Percentiles rank a stretch among this genome's conserved stretches.
Conservation (phyloP, 2,888 invertebrate species). For the Cyaniris semiargus region DNA sequence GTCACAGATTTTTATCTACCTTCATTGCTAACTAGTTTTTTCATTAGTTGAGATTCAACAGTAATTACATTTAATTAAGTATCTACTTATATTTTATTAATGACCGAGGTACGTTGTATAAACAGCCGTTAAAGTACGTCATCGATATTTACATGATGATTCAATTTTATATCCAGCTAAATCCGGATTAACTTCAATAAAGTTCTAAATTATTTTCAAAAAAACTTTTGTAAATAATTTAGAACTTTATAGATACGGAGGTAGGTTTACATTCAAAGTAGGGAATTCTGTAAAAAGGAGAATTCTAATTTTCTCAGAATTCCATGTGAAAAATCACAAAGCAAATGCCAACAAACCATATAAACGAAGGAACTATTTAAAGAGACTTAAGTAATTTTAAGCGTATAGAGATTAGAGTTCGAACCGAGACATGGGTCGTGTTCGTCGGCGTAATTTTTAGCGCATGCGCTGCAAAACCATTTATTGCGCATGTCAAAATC, state of each 20-base stretch:
- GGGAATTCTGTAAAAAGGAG: neutral
- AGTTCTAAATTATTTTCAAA: too few species aligned
- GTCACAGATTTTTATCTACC: neutral
- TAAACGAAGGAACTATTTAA: constrained; percentile 12
- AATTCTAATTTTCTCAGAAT: neutral
- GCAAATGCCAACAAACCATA: neutral
- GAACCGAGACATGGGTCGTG: constrained; percentile 44
- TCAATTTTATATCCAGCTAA: neutral
- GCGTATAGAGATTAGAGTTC: constrained; percentile 36
- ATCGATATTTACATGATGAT: neutral
- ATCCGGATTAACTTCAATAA: neutral
- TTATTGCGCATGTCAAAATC: too few species aligned
- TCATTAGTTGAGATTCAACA: neutral
- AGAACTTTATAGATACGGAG: neutral
- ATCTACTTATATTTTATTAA: neutral
- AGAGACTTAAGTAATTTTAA: constrained; percentile 7
- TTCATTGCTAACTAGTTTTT: neutral
- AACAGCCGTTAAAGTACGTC: neutral
- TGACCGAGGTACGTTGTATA: neutral
- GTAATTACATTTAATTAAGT: neutral
- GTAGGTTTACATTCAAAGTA: neutral
- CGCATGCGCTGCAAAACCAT: too few species aligned
- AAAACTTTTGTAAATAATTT: neutral
- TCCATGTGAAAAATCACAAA: neutral
- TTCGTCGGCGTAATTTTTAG: too few species aligned